These are phyloP conservation scores for Gerris lacustris DNA, from an alignment of 2,888 invertebrate species.

Conservation along the genomic window DNA sequence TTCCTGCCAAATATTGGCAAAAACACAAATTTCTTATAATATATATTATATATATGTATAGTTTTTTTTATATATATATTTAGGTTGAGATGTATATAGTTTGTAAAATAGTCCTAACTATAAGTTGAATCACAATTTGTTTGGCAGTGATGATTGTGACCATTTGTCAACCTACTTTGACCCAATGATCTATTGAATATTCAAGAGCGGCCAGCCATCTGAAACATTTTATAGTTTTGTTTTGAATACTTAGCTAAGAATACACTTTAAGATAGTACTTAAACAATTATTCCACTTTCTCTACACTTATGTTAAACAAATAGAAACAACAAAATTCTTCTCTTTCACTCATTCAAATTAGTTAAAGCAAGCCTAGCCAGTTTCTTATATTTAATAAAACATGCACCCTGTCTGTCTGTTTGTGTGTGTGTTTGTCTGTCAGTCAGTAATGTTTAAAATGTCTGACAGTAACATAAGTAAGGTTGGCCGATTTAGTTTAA, in stretches of 20 bases:
- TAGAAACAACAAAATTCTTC: neutral
- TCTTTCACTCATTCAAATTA: neutral
- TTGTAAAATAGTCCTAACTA: neutral
- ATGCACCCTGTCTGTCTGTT: too few species aligned
- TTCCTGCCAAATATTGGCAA: neutral
- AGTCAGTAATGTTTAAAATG: too few species aligned
- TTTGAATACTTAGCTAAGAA: too few species aligned
- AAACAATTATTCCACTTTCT: too few species aligned
- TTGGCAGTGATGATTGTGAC: constrained; percentile 23
- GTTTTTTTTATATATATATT: neutral
- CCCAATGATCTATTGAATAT: constrained; percentile 83
- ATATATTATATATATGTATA: too few species aligned
- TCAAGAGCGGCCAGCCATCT: constrained; percentile 90
- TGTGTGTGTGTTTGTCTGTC: too few species aligned
- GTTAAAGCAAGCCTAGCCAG: too few species aligned
- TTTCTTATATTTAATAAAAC: too few species aligned
- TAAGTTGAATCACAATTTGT: constrained; percentile 17
- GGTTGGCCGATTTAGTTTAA: too few species aligned
- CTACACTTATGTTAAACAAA: too few species aligned
- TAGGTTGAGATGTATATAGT: neutral
- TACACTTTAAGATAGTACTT: too few species aligned
- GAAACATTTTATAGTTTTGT: constrained; percentile 34
- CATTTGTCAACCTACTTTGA: constrained; percentile 30
- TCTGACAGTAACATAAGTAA: too few species aligned
- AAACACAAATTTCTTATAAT: neutral